phyloP scores from a whole-genome alignment of 1,140 invertebrate species.

The Drosophila littoralis region DNA sequence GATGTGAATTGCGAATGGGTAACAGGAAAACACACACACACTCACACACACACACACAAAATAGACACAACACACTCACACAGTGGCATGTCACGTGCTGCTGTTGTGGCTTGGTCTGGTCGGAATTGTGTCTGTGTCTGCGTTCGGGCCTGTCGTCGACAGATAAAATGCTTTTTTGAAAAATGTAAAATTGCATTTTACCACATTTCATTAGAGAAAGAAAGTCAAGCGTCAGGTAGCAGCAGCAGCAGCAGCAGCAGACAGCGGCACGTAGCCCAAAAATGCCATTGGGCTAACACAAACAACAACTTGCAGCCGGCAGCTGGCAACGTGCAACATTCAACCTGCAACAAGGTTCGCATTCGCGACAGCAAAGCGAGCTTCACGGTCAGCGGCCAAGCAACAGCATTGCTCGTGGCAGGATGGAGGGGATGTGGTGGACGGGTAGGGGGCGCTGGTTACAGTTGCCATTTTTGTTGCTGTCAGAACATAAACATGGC shows the following conservation, averaged over 20 bases:
- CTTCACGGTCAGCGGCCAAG: conserved; percentile 70
- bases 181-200: conserved; percentile 82
- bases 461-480: conserved; percentile 69
- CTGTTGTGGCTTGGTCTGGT: conserved; percentile 38
- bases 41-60: not conserved
- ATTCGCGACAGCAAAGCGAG: conserved; percentile 63
- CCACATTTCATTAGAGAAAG: conserved; percentile 81
- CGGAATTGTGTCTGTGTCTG: conserved; percentile 21
- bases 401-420: conserved; percentile 34
- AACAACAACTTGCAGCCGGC: conserved; percentile 36
- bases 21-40: conserved; percentile 14
- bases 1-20: conserved; percentile 11
- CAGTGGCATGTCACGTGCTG: conserved; percentile 37
- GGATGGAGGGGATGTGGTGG: conserved; percentile 17
- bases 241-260: conserved; percentile 47
- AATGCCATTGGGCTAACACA: conserved; percentile 41
- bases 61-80: conserved; percentile 2
- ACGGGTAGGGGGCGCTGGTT: conserved; percentile 18
- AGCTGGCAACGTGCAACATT: conserved; percentile 14
- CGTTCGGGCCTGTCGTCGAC: conserved; percentile 67
- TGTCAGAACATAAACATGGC: conserved; percentile 69
- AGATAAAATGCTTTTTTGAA: conserved; percentile 79
- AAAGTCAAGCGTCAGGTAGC: conserved; percentile 77
- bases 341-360: conserved; percentile 45
- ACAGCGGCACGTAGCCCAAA: conserved; percentile 28